phyloP scores from a whole-genome alignment of 2,888 invertebrate genomes.

The Osmoderma eremita region DNA sequence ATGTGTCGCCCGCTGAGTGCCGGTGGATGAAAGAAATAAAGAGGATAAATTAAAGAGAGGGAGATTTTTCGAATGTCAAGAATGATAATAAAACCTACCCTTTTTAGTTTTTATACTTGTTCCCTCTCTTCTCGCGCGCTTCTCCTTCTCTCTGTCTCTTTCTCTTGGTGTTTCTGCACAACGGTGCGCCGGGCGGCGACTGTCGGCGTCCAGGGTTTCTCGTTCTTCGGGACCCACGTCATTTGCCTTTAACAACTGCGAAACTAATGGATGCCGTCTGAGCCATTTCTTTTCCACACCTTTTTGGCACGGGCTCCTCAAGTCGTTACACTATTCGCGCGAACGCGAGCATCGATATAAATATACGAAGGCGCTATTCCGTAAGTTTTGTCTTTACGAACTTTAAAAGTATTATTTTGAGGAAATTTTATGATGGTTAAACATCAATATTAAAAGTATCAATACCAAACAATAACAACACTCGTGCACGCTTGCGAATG shows the following conservation, averaged over 20 bases:
- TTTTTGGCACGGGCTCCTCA: conserved; percentile 55
- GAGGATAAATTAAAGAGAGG: conserved; percentile 56
- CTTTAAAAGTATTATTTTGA: background rate
- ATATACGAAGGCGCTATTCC: conserved; percentile 6
- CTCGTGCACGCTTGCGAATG: no score
- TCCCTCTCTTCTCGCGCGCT: conserved; percentile 38
- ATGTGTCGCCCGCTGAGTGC: conserved; percentile 55
- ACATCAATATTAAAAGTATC: background rate
- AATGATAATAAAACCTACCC: conserved; percentile 60
- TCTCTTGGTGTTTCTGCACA: conserved; percentile 43
- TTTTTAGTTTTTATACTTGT: conserved; percentile 57
- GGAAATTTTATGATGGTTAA: no score
- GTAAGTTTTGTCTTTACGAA: background rate
- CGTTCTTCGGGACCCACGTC: conserved; percentile 56
- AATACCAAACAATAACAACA: no score
- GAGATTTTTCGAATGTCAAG: conserved; percentile 55
- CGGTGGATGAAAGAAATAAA: conserved; percentile 55
- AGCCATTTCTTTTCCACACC: conserved; percentile 56
- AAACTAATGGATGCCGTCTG: conserved; percentile 60
- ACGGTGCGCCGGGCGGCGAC: conserved; percentile 9
- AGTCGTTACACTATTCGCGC: conserved; percentile 46
- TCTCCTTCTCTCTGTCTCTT: conserved; percentile 37
- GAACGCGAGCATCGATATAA: background rate
- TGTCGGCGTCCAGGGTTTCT: conserved; percentile 15
- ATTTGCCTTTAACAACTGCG: conserved; percentile 62